Conservation (phyloP, 2,113 vertebrate species). For the Halichoerus grypus region DNA sequence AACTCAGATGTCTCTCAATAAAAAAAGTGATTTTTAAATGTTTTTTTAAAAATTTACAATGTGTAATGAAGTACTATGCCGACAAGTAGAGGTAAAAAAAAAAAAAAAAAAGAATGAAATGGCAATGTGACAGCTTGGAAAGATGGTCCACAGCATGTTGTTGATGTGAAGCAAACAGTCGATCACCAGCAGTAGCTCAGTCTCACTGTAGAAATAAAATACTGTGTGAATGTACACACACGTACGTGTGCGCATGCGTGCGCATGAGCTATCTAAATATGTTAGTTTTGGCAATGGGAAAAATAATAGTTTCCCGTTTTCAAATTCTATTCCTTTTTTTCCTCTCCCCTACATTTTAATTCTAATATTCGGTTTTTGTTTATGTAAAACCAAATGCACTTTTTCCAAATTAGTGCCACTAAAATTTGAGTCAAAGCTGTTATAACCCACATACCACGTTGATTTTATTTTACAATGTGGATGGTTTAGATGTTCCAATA, state of each 20-base stretch:
- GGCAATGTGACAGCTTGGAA: neutral
- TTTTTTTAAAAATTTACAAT: neutral
- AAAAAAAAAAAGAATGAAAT: neutral
- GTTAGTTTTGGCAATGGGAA: neutral
- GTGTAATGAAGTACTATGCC: neutral
- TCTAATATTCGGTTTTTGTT: neutral
- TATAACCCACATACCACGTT: no score
- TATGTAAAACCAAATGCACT: neutral
- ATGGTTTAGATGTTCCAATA: neutral
- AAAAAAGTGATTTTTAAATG: neutral
- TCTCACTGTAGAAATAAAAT: neutral
- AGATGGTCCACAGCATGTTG: neutral
- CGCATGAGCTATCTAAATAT: neutral
- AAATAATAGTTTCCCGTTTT: neutral
- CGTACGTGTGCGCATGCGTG: neutral
- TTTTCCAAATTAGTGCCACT: neutral
- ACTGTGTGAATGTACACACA: accelerated
- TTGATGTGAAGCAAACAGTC: neutral
- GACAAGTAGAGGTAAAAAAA: neutral
- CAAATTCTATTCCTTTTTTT: neutral
- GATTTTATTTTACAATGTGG: neutral
- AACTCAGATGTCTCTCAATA: neutral
- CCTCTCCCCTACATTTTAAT: neutral
- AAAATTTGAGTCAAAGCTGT: neutral
- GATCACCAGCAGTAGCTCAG: neutral